phyloP scores from a whole-genome alignment of 2,888 invertebrate species.

The Nyleta sp. region DNA sequence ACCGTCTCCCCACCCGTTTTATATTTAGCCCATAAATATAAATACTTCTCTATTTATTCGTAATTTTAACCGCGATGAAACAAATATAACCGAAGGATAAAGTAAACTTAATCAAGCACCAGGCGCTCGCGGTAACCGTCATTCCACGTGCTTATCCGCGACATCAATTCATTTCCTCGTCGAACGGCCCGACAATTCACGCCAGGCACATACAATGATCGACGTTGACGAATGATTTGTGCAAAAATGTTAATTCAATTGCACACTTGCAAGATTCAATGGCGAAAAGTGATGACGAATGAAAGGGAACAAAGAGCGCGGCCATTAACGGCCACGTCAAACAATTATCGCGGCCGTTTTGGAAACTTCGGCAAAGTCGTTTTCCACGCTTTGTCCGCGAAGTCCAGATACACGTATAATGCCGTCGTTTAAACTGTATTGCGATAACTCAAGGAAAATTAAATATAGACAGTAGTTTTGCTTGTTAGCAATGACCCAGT shows the following conservation, averaged over 20 bases:
- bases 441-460: slow-evolving; percentile 69
- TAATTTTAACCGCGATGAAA: slow-evolving; percentile 42
- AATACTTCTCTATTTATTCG: slow-evolving; percentile 49
- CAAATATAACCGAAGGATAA: slow-evolving; percentile 50
- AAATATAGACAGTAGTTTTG: slow-evolving; percentile 72
- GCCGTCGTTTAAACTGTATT: slow-evolving; percentile 65
- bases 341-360: slow-evolving; percentile 44
- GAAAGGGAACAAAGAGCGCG: slow-evolving; percentile 4
- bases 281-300: not conserved
- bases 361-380: slow-evolving; percentile 42
- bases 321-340: slow-evolving; percentile 26
- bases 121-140: too few species aligned
- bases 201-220: too few species aligned
- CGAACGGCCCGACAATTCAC: too few species aligned
- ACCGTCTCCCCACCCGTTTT: slow-evolving; percentile 24
- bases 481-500: slow-evolving; percentile 79
- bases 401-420: slow-evolving; percentile 62
- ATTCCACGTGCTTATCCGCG: too few species aligned
- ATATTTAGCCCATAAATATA: slow-evolving; percentile 42
- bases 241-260: too few species aligned
- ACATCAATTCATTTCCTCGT: too few species aligned
- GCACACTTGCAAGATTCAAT: too few species aligned
- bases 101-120: slow-evolving; percentile 18
- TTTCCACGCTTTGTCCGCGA: slow-evolving; percentile 57
- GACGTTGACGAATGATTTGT: too few species aligned